These are phyloP conservation scores for Crotalus adamanteus DNA, from an alignment of 2,797 vertebrate genomes.

Conservation along the genomic window DNA sequence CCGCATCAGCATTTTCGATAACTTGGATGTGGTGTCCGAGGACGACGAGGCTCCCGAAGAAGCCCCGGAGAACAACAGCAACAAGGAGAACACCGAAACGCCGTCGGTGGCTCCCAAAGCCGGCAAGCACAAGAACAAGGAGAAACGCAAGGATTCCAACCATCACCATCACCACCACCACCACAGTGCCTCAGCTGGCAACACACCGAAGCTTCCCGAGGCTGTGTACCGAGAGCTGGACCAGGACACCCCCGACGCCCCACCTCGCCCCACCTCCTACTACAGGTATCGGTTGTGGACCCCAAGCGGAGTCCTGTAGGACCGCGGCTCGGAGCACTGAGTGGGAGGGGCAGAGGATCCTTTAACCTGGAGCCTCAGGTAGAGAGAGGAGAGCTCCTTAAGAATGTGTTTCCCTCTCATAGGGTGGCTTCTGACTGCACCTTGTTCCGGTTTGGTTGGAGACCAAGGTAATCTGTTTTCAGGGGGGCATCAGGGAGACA, in stretches of 20 bases:
- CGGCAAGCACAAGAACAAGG: constrained; percentile 97
- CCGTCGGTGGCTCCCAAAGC: constrained; percentile 85
- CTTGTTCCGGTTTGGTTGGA: not conserved
- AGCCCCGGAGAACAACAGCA: constrained; percentile 74
- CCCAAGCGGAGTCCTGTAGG: too few relatives aligned
- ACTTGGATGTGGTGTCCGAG: constrained; percentile 95
- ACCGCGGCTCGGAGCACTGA: not conserved
- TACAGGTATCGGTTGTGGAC: constrained; percentile 82
- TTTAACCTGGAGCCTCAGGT: not conserved
- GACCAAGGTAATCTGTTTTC: not conserved
- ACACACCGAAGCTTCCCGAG: constrained; percentile 93
- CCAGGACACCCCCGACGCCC: constrained; percentile 91
- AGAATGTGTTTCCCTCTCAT: not conserved
- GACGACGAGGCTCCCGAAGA: constrained; percentile 83
- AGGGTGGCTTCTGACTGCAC: not conserved
- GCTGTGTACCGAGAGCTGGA: constrained; percentile 95
- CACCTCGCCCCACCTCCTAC: constrained; percentile 88
- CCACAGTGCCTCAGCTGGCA: constrained; percentile 83
- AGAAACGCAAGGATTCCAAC: constrained; percentile 83
- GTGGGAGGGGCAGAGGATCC: not conserved
- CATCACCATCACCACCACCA: constrained; percentile 91
- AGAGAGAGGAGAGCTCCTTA: not conserved
- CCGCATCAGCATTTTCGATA: constrained; percentile 97
- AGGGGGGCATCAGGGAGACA: not conserved
- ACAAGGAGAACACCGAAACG: constrained; percentile 88